Percentiles rank a stretch among this genome's conserved stretches.
Evolutionary conservation across 1,140 invertebrate species (phyloP).

Genomic region (Adoxophyes honmai): DNA sequence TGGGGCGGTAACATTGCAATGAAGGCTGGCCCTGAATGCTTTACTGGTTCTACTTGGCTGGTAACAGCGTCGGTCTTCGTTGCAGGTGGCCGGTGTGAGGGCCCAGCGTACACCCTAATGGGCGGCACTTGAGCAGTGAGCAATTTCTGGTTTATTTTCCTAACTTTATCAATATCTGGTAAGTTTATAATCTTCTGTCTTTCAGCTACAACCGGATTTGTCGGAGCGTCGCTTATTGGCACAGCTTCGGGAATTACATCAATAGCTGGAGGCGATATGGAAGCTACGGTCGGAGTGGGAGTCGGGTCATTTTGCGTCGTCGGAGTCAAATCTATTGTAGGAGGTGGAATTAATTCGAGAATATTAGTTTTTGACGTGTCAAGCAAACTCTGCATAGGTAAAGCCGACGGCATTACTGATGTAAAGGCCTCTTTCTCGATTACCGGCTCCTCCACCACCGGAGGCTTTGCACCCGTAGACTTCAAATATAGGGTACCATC

Average conservation of each 20-base stretch:
- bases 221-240: not conserved
- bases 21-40: too few species aligned
- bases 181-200: conserved; percentile 46
- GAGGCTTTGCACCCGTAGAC: conserved; percentile 7
- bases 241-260: too few species aligned
- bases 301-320: too few species aligned
- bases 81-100: not conserved
- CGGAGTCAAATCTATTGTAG: not conserved
- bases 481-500: conserved; percentile 46
- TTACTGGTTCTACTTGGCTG: not conserved
- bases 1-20: not conserved
- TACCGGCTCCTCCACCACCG: not conserved
- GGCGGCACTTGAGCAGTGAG: conserved; percentile 47
- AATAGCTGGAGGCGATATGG: too few species aligned
- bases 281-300: too few species aligned
- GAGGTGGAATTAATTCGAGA: conserved; percentile 4
- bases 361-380: conserved; percentile 23
- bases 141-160: conserved; percentile 43
- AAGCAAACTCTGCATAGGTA: conserved; percentile 36
- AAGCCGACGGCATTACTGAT: conserved; percentile 30
- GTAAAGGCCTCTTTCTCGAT: conserved; percentile 7
- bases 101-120: conserved; percentile 18
- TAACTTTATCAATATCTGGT: conserved; percentile 41
- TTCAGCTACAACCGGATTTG: conserved; percentile 17
- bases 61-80: not conserved